These are phyloP conservation scores for Lichenostomus cassidix DNA, from an alignment of 2,113 vertebrate species.

Conservation along the genomic window DNA sequence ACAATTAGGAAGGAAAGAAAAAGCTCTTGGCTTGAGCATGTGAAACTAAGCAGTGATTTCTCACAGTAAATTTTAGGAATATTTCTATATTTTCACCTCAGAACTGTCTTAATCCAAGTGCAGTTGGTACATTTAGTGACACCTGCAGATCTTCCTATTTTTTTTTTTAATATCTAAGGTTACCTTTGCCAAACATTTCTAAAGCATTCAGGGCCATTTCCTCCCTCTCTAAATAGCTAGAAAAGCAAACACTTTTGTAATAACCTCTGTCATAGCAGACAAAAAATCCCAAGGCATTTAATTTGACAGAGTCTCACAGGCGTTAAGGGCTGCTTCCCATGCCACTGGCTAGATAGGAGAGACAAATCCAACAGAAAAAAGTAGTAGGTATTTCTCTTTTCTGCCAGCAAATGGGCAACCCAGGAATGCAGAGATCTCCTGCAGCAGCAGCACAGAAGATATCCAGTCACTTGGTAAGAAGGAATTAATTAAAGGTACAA, in stretches of 20 bases:
- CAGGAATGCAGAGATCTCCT: background rate
- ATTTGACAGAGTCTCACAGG: background rate
- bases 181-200: background rate
- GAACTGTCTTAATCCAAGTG: background rate
- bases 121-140: background rate
- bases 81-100: background rate
- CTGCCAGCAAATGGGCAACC: background rate
- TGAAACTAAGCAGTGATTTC: background rate
- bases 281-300: background rate
- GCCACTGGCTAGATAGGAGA: background rate
- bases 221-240: background rate
- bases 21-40: background rate
- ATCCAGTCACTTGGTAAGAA: background rate
- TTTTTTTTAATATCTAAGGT: background rate
- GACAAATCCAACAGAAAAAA: background rate
- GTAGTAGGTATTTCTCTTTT: background rate
- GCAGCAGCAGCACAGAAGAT: background rate
- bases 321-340: background rate
- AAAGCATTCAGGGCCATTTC: background rate
- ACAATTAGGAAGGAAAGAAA: background rate
- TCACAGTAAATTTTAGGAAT: background rate
- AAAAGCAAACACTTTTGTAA: slow-evolving; percentile 1
- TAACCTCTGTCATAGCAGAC: background rate
- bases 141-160: background rate
- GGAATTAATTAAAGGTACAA: background rate